Percentiles rank a stretch among this genome's conserved stretches.
These are phyloP conservation scores for Tachuris rubrigastra DNA, from an alignment of 2,113 vertebrate species.

Conservation along the genomic window DNA sequence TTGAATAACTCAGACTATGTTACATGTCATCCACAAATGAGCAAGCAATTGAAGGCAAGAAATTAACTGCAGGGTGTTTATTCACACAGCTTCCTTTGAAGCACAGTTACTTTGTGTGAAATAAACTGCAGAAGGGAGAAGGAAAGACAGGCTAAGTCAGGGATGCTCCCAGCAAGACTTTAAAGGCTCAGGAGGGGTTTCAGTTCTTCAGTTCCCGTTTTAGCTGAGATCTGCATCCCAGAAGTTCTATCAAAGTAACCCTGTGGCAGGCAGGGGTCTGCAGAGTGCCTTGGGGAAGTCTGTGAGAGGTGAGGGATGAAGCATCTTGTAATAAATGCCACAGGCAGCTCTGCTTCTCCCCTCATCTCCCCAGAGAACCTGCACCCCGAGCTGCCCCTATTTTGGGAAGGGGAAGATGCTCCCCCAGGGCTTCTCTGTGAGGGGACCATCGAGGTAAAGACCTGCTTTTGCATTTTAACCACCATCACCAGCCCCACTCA, in stretches of 20 bases:
- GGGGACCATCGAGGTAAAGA: background rate
- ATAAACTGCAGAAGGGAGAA: background rate
- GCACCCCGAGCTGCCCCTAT: background rate
- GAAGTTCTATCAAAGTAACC: background rate
- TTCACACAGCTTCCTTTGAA: conserved; percentile 58
- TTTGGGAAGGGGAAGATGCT: background rate
- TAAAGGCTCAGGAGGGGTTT: background rate
- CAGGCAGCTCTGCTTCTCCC: background rate
- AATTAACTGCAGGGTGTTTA: conserved; percentile 67
- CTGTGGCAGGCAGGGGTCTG: background rate
- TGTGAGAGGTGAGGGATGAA: background rate
- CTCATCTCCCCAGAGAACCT: background rate
- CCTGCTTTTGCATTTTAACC: background rate
- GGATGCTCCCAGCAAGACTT: conserved; percentile 1
- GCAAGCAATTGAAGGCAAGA: conserved; percentile 50
- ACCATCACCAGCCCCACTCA: background rate
- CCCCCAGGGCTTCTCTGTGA: background rate
- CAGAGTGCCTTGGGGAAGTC: background rate
- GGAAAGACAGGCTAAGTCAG: background rate
- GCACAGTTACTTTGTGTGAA: conserved; percentile 37
- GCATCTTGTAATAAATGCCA: background rate
- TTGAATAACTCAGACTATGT: background rate
- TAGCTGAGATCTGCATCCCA: background rate
- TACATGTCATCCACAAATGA: conserved; percentile 43
- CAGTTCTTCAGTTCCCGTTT: background rate